phyloP scores from a whole-genome alignment of 2,797 vertebrate genomes.

The Martes flavigula region DNA sequence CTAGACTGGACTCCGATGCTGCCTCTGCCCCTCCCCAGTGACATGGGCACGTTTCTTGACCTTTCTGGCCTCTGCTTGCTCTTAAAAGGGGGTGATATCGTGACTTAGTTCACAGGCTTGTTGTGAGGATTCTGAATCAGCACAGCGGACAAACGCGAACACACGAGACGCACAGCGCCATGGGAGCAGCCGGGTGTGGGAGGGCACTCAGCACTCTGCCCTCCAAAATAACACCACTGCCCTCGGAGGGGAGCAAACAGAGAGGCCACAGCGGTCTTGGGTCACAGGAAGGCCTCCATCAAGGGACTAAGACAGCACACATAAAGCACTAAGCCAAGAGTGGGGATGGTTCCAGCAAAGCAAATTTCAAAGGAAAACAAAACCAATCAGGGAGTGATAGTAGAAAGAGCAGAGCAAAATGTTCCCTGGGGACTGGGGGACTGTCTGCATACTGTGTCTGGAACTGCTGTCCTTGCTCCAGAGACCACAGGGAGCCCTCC shows the following conservation, averaged over 20 bases:
- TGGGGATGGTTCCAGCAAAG: neutral
- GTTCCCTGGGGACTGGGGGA: accelerated
- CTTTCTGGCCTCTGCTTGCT: neutral
- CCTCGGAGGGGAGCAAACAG: neutral
- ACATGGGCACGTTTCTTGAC: neutral
- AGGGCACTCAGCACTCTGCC: neutral
- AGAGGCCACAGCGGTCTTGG: neutral
- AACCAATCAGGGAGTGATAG: neutral
- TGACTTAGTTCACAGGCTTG: neutral
- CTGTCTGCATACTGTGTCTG: neutral
- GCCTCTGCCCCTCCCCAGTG: neutral
- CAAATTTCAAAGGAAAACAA: neutral
- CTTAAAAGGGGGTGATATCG: neutral
- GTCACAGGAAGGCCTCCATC: neutral
- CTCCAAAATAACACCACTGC: neutral
- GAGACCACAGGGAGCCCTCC: neutral
- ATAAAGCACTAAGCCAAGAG: neutral
- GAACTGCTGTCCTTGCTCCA: neutral
- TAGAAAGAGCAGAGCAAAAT: neutral
- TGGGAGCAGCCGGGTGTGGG: neutral
- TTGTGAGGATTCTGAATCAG: neutral
- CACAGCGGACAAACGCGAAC: accelerated
- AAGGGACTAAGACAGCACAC: neutral
- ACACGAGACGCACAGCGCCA: accelerated
- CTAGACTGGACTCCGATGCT: neutral